Percentiles rank a stretch among this genome's conserved stretches.
Evolutionary conservation across 1,140 invertebrate species (phyloP).

Genomic region (Drosophila lowei): DNA sequence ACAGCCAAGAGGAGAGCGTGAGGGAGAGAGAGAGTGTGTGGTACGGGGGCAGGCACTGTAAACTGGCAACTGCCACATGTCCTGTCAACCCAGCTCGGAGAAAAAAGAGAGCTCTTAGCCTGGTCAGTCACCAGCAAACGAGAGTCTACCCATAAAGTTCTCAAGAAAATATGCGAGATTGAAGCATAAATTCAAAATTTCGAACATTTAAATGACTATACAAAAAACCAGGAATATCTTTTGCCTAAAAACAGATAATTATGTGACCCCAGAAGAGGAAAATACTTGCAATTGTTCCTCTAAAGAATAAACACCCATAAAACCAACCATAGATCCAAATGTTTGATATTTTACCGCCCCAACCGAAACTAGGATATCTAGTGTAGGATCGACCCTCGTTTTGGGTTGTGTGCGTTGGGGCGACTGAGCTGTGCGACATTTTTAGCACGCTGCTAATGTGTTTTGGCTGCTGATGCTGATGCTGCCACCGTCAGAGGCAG

Average conservation of each 20-base stretch:
- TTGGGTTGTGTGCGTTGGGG: constrained; percentile 29
- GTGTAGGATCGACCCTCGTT: neutral
- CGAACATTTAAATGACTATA: too few species aligned
- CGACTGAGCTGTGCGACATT: constrained; percentile 57
- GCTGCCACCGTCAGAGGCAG: constrained; percentile 11
- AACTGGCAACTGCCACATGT: constrained; percentile 68
- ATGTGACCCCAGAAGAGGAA: too few species aligned
- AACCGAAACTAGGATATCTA: neutral
- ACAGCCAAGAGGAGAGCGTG: constrained; percentile 23
- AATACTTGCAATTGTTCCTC: too few species aligned
- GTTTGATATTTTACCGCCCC: too few species aligned
- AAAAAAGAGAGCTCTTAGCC: constrained; percentile 39
- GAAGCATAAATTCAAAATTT: neutral
- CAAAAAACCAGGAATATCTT: neutral
- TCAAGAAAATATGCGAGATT: neutral
- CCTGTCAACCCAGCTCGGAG: constrained; percentile 51
- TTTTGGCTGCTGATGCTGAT: constrained; percentile 46
- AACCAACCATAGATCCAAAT: too few species aligned
- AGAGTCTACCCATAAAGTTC: constrained; percentile 14
- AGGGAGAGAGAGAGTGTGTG: neutral
- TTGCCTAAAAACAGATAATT: neutral
- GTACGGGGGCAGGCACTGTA: constrained; percentile 23
- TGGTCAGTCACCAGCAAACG: constrained; percentile 37
- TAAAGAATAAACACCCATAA: too few species aligned
- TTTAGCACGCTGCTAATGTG: constrained; percentile 72